Conservation (phyloP, 2,797 vertebrate species). For the Neosilurus hyrtlii region DNA sequence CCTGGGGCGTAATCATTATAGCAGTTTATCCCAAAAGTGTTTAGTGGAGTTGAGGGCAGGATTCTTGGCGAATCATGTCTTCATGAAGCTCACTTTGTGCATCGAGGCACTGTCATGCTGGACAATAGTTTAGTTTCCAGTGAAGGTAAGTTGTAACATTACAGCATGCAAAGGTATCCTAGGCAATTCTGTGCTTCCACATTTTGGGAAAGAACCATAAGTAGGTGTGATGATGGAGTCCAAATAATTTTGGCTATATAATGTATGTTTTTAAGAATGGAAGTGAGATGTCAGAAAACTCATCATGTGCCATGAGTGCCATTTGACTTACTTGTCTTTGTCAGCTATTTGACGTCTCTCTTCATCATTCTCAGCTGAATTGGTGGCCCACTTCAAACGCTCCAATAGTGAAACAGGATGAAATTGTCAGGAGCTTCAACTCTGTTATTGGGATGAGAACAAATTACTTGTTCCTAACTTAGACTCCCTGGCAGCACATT, state of each 20-base stretch:
- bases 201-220: background rate
- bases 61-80: background rate
- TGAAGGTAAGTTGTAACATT: background rate
- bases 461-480: background rate
- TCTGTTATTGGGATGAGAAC: background rate
- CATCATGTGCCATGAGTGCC: background rate
- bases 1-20: background rate
- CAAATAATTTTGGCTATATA: background rate
- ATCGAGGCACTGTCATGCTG: background rate
- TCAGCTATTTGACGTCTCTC: slow-evolving; percentile 27
- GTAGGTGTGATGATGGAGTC: background rate
- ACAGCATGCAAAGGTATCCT: background rate
- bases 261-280: background rate
- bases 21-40: background rate
- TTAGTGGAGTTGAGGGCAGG: background rate
- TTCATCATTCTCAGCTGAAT: slow-evolving; percentile 20
- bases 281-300: slow-evolving; percentile 3
- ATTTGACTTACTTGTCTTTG: slow-evolving; percentile 14
- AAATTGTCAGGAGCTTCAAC: slow-evolving; percentile 1
- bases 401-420: slow-evolving; percentile 3
- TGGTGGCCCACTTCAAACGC: slow-evolving; percentile 19
- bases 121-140: background rate
- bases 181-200: background rate
- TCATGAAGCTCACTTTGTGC: background rate
- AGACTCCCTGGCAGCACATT: background rate